Evolutionary conservation across 1,140 invertebrate species (phyloP), one percentile per base, ranked within the genome.

Genomic region (Metaphire vulgaris): DNA sequence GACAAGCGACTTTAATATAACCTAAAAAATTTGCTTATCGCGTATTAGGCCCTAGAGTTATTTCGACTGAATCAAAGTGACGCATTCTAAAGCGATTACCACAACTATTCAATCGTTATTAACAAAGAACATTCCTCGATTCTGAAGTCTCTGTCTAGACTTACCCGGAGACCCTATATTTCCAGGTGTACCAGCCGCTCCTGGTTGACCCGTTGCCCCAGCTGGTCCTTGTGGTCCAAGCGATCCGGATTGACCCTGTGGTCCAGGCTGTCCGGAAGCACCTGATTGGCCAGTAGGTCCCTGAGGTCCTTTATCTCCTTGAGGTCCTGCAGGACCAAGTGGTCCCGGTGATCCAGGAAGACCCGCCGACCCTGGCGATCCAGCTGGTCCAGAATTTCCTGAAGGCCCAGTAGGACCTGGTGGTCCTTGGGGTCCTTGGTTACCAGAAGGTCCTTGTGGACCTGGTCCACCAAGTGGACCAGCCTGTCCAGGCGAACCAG

Each of bases 301-400:
- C 21, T 68, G 29, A 65, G 88, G 83, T 26, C 92, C 92, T 66
- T 89, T 84, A 0, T 89, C 88, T 33, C 92, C 91, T 86, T 92
- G 91, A 14, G 89, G 85, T 66, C 92, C 92, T 14, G 91, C 91
- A 69, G 92, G 85, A 75, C 93, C 93, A 82, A 90, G 87, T 72
- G 88, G 83, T 21, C 91, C 92, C 56, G 88, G 84, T 15, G 81
- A 82, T 34, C 83, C 83, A n/a, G 81, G 72, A 14, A 80, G 76
- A 74, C 83, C 83, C 76, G 78, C 77, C 66, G 80, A 81, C 56
- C 83, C 83, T 72, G 70, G 70, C 6, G 6, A 2, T 31, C 70
- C 70, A 21, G 70, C 2, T 12, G 70, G 29, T 32, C 70, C 70
- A 33, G 29, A 33, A 15, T 31, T 56, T 6, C 72, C 72, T 15